These are phyloP conservation scores for Acromyrmex charruanus DNA, from an alignment of 1,140 invertebrate species.

Conservation along the genomic window DNA sequence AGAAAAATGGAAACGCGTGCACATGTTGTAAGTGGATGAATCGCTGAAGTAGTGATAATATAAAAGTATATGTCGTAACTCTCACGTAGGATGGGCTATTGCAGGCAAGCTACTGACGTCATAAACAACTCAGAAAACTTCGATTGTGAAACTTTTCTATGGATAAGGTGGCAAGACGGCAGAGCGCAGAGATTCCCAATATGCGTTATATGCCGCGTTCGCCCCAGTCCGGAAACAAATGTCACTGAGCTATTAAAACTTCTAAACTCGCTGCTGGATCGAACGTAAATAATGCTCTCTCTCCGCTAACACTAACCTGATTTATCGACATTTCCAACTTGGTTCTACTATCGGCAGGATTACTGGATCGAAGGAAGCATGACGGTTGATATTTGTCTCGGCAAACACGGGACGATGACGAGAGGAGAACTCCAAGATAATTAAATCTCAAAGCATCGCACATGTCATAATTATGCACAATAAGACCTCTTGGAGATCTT, in stretches of 20 bases:
- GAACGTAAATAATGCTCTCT: slow-evolving; percentile 71
- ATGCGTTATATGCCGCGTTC: slow-evolving; percentile 60
- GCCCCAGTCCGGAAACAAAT: slow-evolving; percentile 73
- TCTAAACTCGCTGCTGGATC: slow-evolving; percentile 54
- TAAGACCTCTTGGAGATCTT: slow-evolving; percentile 9
- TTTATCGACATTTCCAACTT: slow-evolving; percentile 58
- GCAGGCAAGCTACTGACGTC: slow-evolving; percentile 71
- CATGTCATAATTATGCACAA: slow-evolving; percentile 17
- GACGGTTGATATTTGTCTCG: slow-evolving; percentile 49
- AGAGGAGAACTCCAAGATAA: slow-evolving; percentile 30
- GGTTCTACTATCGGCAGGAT: slow-evolving; percentile 25
- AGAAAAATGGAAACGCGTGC: not conserved
- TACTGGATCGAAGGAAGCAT: slow-evolving; percentile 24
- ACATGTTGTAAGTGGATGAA: slow-evolving; percentile 43
- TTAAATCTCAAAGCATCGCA: slow-evolving; percentile 33
- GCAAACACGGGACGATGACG: slow-evolving; percentile 2
- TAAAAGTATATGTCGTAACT: slow-evolving; percentile 66
- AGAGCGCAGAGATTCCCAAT: slow-evolving; percentile 57
- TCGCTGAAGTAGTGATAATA: slow-evolving; percentile 66
- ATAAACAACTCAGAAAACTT: slow-evolving; percentile 86
- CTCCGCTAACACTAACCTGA: slow-evolving; percentile 43
- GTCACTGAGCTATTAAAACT: slow-evolving; percentile 81
- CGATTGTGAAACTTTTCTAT: slow-evolving; percentile 85
- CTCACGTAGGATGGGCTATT: slow-evolving; percentile 51
- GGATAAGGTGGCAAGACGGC: slow-evolving; percentile 68